Base-by-base conservation (phyloP, 2,113 vertebrate genomes). In the Dolichallabes microphthalmus region DNA sequence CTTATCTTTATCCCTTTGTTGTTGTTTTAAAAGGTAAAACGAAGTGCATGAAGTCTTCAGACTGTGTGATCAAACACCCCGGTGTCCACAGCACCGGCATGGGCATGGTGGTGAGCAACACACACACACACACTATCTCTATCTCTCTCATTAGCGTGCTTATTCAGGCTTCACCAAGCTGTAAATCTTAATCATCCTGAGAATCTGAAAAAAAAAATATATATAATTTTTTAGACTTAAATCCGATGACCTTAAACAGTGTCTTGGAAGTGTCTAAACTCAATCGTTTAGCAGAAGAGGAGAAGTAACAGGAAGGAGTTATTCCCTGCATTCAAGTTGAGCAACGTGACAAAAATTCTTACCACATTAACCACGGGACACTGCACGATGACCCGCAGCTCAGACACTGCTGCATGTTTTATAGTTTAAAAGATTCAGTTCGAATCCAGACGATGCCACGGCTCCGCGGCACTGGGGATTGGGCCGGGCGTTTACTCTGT, bases 31-130 rank as follows among this genome's bases (percentile, higher is more conserved):
- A 87, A 99, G 98, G 98, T 35, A 99, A 99, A 95, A 99, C 97
- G 0, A 99, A 99, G 89, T 99, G 98, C 87, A 99, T 99, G 98
- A 99, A 99, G 89, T 96, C 97, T 58, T 99, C 98, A n/a, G 98
- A 99, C 84, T 99, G 98, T 90, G 98, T 99, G 61, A 94, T 99
- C 88, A 99, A 96, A 90, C 98, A 99, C 85, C 97, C 98, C 35
- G 97, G 97, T 35, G 91, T 99, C 22, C 97, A 99, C 90, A 98
- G 94, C 87, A 99, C 98, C 71, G 98, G 98, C 64, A 96, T 99
- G 87, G 96, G 96, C 61, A 99, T 99, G 98, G 98, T 99, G 98
- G 98, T 99, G 95, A 92, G 98, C 14, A 94, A 77, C 15, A 30
- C 17, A 73, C 11, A 3, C 7, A n/a, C 53, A 17, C 12, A 45